These are phyloP conservation scores for Chironomus riparius DNA, from an alignment of 2,888 invertebrate genomes.

Conservation along the genomic window DNA sequence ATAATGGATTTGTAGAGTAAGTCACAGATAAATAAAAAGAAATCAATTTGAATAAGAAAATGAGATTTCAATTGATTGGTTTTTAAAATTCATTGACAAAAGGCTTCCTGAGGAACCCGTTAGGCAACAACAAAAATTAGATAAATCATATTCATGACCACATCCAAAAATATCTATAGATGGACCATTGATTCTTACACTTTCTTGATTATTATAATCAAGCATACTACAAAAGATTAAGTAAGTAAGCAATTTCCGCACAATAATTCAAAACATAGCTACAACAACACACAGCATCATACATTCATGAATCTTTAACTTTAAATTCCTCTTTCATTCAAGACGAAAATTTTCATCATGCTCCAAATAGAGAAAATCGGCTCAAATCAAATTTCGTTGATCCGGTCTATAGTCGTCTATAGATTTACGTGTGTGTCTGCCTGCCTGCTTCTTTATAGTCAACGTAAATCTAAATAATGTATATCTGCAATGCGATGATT, in stretches of 20 bases:
- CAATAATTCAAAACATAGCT: not conserved
- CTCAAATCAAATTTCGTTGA: not conserved
- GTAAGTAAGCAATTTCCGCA: not conserved
- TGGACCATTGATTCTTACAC: too few relatives aligned
- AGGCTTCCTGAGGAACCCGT: not conserved
- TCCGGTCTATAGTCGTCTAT: not conserved
- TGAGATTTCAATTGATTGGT: not conserved
- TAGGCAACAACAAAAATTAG: not conserved
- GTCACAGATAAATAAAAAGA: not conserved
- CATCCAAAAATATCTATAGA: too few relatives aligned
- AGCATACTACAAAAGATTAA: too few relatives aligned
- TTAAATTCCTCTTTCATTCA: not conserved
- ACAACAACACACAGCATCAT: not conserved
- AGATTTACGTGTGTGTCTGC: not conserved
- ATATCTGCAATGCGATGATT: constrained; percentile 9
- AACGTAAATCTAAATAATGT: not conserved
- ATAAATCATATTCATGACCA: not conserved
- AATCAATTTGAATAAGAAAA: not conserved
- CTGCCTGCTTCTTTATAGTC: not conserved
- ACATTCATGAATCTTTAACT: not conserved
- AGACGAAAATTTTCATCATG: not conserved
- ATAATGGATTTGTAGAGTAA: not conserved
- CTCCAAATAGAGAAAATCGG: constrained; percentile 1
- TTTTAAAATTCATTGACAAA: not conserved
- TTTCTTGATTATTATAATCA: too few relatives aligned